These are phyloP conservation scores for Pionites leucogaster DNA, from an alignment of 2,113 vertebrate genomes.

Conservation along the genomic window DNA sequence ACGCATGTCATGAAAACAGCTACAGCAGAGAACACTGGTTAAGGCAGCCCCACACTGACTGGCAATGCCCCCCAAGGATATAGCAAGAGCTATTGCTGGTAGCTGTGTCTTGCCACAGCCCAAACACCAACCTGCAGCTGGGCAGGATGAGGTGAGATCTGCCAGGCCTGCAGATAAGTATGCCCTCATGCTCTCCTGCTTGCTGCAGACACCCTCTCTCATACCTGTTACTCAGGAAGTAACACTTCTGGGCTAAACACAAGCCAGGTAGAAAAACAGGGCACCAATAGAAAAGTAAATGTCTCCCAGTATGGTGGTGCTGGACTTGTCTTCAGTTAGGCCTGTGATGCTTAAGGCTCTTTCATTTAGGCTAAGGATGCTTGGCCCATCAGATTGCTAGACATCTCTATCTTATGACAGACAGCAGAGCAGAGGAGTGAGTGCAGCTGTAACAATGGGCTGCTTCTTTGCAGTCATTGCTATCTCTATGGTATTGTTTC, in stretches of 20 bases:
- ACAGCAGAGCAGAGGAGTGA: not conserved
- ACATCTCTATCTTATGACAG: not conserved
- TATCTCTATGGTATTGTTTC: not conserved
- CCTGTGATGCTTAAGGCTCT: not conserved
- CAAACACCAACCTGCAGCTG: not conserved
- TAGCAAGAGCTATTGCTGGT: not conserved
- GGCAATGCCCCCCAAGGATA: not conserved
- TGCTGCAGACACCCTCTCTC: not conserved
- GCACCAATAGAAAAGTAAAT: not conserved
- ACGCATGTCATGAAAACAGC: not conserved
- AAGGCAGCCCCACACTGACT: not conserved
- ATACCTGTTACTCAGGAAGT: not conserved
- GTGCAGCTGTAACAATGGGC: not conserved
- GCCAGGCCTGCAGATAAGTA: not conserved
- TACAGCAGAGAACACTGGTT: not conserved
- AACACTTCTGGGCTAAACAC: not conserved
- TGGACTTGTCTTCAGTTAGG: not conserved
- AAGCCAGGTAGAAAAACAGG: not conserved
- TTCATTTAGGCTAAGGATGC: not conserved
- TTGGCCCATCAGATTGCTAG: not conserved
- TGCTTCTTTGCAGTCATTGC: not conserved
- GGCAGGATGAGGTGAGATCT: accelerated
- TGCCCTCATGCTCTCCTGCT: not conserved
- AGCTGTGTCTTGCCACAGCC: not conserved
- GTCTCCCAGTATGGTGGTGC: accelerated